phyloP scores from a whole-genome alignment of 2,888 invertebrate genomes.

The Tiliacea aurago region DNA sequence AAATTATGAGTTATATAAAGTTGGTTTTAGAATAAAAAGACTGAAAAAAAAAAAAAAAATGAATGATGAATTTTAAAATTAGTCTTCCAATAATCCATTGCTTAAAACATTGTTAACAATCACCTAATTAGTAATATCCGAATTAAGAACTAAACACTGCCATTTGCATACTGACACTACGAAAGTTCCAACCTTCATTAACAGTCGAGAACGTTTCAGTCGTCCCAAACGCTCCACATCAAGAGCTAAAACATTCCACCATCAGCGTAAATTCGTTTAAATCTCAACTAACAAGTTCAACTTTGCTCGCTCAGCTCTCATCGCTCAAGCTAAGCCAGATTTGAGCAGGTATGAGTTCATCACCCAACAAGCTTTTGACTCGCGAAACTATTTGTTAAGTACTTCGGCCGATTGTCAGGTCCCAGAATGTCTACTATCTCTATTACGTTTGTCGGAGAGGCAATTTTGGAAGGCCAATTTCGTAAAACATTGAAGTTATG shows the following conservation, averaged over 20 bases:
- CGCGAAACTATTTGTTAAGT: slow-evolving; percentile 67
- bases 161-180: slow-evolving; percentile 36
- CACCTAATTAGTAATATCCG: neutral
- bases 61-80: neutral
- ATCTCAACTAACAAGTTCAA: slow-evolving; percentile 64
- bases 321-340: slow-evolving; percentile 61
- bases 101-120: neutral
- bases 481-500: slow-evolving; percentile 61
- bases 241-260: slow-evolving; percentile 55
- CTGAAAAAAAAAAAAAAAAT: too few relatives aligned
- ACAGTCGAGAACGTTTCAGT: slow-evolving; percentile 46
- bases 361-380: slow-evolving; percentile 64
- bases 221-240: slow-evolving; percentile 43
- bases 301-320: slow-evolving; percentile 51
- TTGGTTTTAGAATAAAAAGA: neutral
- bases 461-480: slow-evolving; percentile 56
- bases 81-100: neutral
- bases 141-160: slow-evolving; percentile 5
- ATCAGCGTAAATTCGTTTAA: slow-evolving; percentile 61
- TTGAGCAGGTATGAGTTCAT: slow-evolving; percentile 66
- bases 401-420: slow-evolving; percentile 62
- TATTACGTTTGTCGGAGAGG: slow-evolving; percentile 59
- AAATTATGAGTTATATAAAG: too few relatives aligned
- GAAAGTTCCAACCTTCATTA: slow-evolving; percentile 53
- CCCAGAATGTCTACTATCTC: slow-evolving; percentile 49